Percentiles rank a stretch among this genome's conserved stretches.
These are phyloP conservation scores for Denticeps clupeoides DNA, from an alignment of 2,797 vertebrate genomes.

Conservation along the genomic window DNA sequence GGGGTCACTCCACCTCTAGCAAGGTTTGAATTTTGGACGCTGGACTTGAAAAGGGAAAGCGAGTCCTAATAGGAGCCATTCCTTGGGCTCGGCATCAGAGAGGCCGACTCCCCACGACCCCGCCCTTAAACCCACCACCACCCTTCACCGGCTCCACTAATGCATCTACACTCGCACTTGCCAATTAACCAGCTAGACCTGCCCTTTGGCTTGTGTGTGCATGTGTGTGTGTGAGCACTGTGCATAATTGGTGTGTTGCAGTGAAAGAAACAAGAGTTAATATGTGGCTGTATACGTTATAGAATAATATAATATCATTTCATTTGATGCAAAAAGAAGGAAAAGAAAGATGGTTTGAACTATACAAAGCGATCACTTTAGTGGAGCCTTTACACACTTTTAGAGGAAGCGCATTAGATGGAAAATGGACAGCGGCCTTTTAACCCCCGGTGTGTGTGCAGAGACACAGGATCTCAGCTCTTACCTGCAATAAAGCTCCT, in stretches of 20 bases:
- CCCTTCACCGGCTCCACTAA: too few relatives aligned
- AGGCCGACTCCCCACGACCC: constrained; percentile 59
- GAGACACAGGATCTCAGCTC: constrained; percentile 46
- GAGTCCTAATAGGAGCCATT: constrained; percentile 68
- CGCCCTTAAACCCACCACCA: too few relatives aligned
- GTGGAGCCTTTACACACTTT: constrained; percentile 52
- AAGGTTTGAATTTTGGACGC: constrained; percentile 57
- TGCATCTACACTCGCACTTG: constrained; percentile 53
- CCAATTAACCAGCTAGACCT: constrained; percentile 55
- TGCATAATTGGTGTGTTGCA: background rate
- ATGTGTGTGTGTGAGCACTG: constrained; percentile 30
- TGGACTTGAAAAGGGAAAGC: constrained; percentile 66
- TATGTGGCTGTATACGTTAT: too few relatives aligned
- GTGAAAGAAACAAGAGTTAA: too few relatives aligned
- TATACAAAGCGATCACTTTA: constrained; percentile 53
- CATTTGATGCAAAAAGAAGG: constrained; percentile 1
- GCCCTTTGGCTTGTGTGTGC: constrained; percentile 40
- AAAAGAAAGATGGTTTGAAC: constrained; percentile 32
- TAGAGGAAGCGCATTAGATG: constrained; percentile 56
- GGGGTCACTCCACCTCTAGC: too few relatives aligned
- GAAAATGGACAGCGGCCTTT: constrained; percentile 63
- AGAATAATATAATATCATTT: too few relatives aligned
- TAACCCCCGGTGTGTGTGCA: constrained; percentile 60
- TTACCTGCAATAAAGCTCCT: constrained; percentile 62
- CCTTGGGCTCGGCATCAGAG: constrained; percentile 30